Conservation (phyloP, 2,888 invertebrate genomes). For the Electrophaes corylata region DNA sequence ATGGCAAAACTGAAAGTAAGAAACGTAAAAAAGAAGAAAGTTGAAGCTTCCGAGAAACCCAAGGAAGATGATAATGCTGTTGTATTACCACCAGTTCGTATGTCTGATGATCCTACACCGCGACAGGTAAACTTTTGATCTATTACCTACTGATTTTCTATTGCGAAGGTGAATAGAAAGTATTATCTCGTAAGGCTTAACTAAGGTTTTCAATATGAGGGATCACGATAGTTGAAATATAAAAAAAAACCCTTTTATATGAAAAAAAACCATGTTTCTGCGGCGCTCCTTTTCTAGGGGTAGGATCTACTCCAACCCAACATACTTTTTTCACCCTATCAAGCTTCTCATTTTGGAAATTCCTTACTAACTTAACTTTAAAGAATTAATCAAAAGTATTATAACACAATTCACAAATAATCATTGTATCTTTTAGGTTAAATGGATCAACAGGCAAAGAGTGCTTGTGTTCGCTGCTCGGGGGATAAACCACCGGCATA, state of each 20-base stretch:
- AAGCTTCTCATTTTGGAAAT: too few relatives aligned
- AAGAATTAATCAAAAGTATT: neutral
- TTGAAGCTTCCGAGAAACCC: conserved; percentile 63
- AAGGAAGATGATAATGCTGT: conserved; percentile 62
- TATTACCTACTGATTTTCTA: neutral
- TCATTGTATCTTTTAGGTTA: conserved; percentile 83
- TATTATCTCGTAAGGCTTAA: too few relatives aligned
- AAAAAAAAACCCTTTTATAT: too few relatives aligned
- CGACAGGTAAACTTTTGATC: conserved; percentile 85
- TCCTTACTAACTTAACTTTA: too few relatives aligned
- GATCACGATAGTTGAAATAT: too few relatives aligned
- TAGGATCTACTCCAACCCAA: too few relatives aligned
- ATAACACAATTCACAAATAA: neutral
- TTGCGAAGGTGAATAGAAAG: too few relatives aligned
- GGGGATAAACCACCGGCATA: conserved; percentile 95
- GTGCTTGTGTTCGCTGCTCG: conserved; percentile 97
- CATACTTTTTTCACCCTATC: too few relatives aligned
- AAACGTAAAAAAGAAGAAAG: conserved; percentile 67
- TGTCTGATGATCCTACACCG: conserved; percentile 88
- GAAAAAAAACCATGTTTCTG: neutral
- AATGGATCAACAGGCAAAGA: conserved; percentile 97
- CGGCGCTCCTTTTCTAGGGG: too few relatives aligned
- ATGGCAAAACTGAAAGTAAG: conserved; percentile 72
- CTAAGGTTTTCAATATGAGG: too few relatives aligned
- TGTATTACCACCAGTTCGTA: conserved; percentile 83